Evolutionary conservation across 2,888 invertebrate species (phyloP).

Genomic region (Habroteleia sp.): DNA sequence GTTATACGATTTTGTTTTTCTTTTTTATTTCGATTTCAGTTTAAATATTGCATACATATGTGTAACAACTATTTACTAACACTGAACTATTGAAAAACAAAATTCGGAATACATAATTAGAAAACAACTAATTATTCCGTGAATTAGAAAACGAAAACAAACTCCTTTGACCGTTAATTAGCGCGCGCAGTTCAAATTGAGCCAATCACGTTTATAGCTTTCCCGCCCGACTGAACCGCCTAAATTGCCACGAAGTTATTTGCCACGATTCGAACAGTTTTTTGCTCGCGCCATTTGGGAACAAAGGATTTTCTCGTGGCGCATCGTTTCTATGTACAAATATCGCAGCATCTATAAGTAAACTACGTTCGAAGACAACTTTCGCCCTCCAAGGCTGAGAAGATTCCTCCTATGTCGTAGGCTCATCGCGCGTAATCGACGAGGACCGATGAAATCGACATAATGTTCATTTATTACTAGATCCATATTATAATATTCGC

Average conservation of each 20-base stretch:
- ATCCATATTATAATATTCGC: conserved; percentile 49
- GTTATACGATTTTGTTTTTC: too few species aligned
- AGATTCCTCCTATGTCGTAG: conserved; percentile 74
- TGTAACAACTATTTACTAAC: too few species aligned
- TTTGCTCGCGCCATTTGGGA: conserved; percentile 10
- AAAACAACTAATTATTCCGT: too few species aligned
- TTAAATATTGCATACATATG: too few species aligned
- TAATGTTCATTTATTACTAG: conserved; percentile 44
- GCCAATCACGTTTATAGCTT: too few species aligned
- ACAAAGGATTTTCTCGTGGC: conserved; percentile 40
- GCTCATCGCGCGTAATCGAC: conserved; percentile 73
- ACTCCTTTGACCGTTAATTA: neutral
- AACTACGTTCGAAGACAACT: conserved; percentile 72
- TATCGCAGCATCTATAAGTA: conserved; percentile 71
- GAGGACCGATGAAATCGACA: conserved; percentile 67
- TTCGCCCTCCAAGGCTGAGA: conserved; percentile 80
- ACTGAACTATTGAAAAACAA: too few species aligned
- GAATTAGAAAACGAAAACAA: too few species aligned
- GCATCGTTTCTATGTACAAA: conserved; percentile 68
- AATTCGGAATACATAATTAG: too few species aligned
- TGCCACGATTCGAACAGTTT: neutral
- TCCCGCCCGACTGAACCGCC: too few species aligned
- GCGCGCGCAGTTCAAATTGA: conserved; percentile 2
- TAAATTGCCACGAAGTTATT: too few species aligned
- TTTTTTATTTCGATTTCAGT: too few species aligned